Evolutionary conservation across 2,113 vertebrate species (phyloP).

Genomic region (Cricetomys ansorgei): DNA sequence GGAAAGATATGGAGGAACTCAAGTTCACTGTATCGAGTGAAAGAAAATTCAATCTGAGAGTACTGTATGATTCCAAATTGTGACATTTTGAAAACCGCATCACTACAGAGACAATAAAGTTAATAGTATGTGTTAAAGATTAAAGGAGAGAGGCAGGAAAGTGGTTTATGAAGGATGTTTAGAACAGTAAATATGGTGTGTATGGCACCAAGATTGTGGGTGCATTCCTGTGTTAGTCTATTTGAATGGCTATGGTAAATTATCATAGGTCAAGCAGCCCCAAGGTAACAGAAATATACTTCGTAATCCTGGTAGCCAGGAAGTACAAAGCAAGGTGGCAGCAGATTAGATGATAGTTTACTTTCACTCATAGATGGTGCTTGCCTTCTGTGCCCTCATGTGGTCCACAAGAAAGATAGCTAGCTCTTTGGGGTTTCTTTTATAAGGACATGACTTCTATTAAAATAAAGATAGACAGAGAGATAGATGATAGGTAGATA

Average conservation of each 20-base stretch:
- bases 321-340: not conserved
- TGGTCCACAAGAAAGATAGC: too few relatives aligned
- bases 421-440: not conserved
- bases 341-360: not conserved
- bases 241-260: not conserved
- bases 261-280: not conserved
- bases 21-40: not conserved
- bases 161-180: not conserved
- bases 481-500: not conserved
- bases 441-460: not conserved
- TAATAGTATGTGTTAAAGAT: not conserved
- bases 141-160: not conserved
- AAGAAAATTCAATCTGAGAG: not conserved
- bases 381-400: not conserved
- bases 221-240: not conserved
- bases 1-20: not conserved
- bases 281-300: not conserved
- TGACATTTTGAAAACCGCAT: not conserved
- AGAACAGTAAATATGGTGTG: not conserved
- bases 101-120: not conserved
- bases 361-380: not conserved
- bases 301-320: not conserved
- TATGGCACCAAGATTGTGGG: not conserved
- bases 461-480: not conserved
- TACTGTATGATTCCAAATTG: not conserved